phyloP scores from a whole-genome alignment of 1,140 invertebrate species.

The Homalodisca vitripennis region DNA sequence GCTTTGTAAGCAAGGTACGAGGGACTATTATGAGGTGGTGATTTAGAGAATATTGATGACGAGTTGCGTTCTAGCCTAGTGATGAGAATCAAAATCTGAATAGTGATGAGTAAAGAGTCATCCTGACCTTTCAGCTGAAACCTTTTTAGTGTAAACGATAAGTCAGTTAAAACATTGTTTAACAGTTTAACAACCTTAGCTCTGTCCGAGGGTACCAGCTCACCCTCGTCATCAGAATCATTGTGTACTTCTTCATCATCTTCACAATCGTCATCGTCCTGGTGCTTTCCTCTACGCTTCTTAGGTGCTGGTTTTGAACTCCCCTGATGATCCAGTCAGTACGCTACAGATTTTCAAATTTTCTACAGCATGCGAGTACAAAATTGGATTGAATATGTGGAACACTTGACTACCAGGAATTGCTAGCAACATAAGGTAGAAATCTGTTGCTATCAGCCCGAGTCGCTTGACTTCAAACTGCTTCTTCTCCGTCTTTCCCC shows the following conservation, averaged over 20 bases:
- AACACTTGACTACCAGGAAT: slow-evolving; percentile 58
- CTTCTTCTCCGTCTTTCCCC: slow-evolving; percentile 48
- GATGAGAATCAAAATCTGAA: slow-evolving; percentile 52
- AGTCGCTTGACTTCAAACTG: slow-evolving; percentile 46
- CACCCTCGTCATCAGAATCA: slow-evolving; percentile 22
- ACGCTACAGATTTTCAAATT: slow-evolving; percentile 49
- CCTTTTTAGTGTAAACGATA: slow-evolving; percentile 50
- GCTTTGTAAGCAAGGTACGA: slow-evolving; percentile 51
- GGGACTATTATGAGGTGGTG: slow-evolving; percentile 39
- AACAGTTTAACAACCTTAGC: slow-evolving; percentile 35
- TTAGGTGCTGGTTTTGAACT: slow-evolving; percentile 30
- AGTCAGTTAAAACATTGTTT: slow-evolving; percentile 49
- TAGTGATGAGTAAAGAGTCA: slow-evolving; percentile 51
- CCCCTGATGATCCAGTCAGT: slow-evolving; percentile 39
- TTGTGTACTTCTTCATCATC: slow-evolving; percentile 42
- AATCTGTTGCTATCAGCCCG: slow-evolving; percentile 49
- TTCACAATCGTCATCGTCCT: slow-evolving; percentile 43
- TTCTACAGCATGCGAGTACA: slow-evolving; percentile 54
- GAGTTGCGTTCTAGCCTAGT: slow-evolving; percentile 51
- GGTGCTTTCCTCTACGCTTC: slow-evolving; percentile 38
- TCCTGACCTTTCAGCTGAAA: slow-evolving; percentile 53
- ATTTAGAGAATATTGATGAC: slow-evolving; percentile 40
- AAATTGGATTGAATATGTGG: slow-evolving; percentile 56
- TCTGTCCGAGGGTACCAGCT: not conserved
- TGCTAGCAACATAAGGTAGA: slow-evolving; percentile 53